Base-by-base conservation (phyloP, 2,113 vertebrate genomes). In the Ellobius talpinus region DNA sequence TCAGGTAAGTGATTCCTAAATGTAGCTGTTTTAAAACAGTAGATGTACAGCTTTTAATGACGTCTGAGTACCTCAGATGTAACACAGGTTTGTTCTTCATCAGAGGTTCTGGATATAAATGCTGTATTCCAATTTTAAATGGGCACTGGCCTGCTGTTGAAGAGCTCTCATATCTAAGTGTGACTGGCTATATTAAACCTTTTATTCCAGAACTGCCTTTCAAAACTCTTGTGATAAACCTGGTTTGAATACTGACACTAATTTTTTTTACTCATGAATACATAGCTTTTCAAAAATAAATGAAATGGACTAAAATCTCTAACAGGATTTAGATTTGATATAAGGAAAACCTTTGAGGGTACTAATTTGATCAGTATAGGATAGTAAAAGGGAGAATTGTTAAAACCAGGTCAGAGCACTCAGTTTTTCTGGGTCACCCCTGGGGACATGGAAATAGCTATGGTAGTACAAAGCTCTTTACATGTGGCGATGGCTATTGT, bases 331-430 rank as follows among this genome's bases (percentile, higher is more conserved):
- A 88, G 72, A 87, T 92, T 96, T 92, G 93, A 68, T 89, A 87
- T 74, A 93, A 93, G 81, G 81, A 55, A 93, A 94, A 92, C 52
- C 76, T 93, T 85, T 97, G 86, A 91, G 91, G 90, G n/a, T 86
- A 82, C 92, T 96, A 92, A 91, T 95, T 96, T 97, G 84, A 95
- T 65, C 66, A 74, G 66, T 77, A 86, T 93, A 95, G 72, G 79
- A 94, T 95, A 91, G 89, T 17, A 13, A 87, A 63, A 90, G 68
- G 89, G 92, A 92, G 63, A 96, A 88, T 79, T 94, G 88, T 95
- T 96, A 92, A 73, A 96, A 96, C 26, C 92, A 96, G 94, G 95
- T 96, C 96, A 97, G 63, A 97, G 87, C 86, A 87, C 82, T 96
- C 81, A 93, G 93, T 72, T 95, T 93, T 91, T 81, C 91, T 91